These are phyloP conservation scores for Siniperca obscura DNA, from an alignment of 2,797 vertebrate genomes.

Conservation along the genomic window DNA sequence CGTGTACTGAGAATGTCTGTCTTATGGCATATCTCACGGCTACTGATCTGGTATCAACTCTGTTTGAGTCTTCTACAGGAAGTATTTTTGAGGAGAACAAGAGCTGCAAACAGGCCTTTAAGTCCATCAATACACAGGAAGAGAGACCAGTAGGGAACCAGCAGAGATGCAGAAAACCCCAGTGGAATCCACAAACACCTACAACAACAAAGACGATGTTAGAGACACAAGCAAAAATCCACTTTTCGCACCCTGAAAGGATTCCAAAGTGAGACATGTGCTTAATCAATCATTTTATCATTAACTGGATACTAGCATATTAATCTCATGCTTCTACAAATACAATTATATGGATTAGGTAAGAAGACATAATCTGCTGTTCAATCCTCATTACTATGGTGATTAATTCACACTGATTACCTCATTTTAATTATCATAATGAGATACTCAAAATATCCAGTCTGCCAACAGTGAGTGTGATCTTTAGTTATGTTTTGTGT, in stretches of 20 bases:
- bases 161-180: slow-evolving; percentile 37
- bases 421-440: slow-evolving; percentile 83
- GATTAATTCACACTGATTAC: slow-evolving; percentile 83
- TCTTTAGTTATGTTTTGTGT: slow-evolving; percentile 55
- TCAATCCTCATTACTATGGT: slow-evolving; percentile 79
- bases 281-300: slow-evolving; percentile 69
- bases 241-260: slow-evolving; percentile 26
- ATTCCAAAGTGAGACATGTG: slow-evolving; percentile 38
- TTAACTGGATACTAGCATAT: slow-evolving; percentile 67
- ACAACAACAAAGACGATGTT: slow-evolving; percentile 24
- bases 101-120: slow-evolving; percentile 57
- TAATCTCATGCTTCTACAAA: slow-evolving; percentile 80
- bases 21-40: slow-evolving; percentile 53
- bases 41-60: slow-evolving; percentile 64
- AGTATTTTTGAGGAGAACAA: slow-evolving; percentile 67
- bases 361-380: slow-evolving; percentile 79
- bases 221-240: slow-evolving; percentile 36
- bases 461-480: slow-evolving; percentile 60
- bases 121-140: slow-evolving; percentile 69
- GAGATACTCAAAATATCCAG: slow-evolving; percentile 63
- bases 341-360: slow-evolving; percentile 82
- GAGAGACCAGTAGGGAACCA: slow-evolving; percentile 38
- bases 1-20: slow-evolving; percentile 57
- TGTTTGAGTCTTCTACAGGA: slow-evolving; percentile 62
- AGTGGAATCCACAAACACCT: slow-evolving; percentile 32